These are phyloP conservation scores for Tigriopus japonicus DNA, from an alignment of 1,140 invertebrate species.

Conservation along the genomic window DNA sequence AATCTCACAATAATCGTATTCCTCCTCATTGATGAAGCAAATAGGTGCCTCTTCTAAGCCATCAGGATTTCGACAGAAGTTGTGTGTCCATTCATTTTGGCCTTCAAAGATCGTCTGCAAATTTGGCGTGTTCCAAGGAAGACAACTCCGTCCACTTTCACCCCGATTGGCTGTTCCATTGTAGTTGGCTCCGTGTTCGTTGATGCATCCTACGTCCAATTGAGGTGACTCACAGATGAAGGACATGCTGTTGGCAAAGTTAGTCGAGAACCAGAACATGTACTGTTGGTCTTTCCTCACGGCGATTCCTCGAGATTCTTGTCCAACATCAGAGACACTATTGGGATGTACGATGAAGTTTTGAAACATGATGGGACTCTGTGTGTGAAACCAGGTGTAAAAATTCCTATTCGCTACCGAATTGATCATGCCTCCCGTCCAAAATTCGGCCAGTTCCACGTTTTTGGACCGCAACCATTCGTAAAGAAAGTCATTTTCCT, in stretches of 20 bases:
- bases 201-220: slow-evolving; percentile 4
- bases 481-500: not conserved
- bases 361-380: not conserved
- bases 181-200: not conserved
- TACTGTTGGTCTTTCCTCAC: not conserved
- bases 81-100: slow-evolving; percentile 3
- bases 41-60: not conserved
- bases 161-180: slow-evolving; percentile 1
- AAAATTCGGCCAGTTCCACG: not conserved
- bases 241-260: not conserved
- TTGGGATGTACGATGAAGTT: not conserved
- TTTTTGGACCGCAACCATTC: not conserved
- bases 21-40: not conserved
- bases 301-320: not conserved
- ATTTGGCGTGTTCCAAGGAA: slow-evolving; percentile 6
- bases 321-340: too few relatives aligned
- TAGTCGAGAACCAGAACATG: not conserved
- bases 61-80: slow-evolving; percentile 1
- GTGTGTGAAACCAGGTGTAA: not conserved
- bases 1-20: not conserved
- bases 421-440: not conserved
- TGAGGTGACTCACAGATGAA: not conserved
- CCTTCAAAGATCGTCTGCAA: not conserved
- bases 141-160: not conserved
- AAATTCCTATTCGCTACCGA: not conserved